Percentiles rank a stretch among this genome's conserved stretches.
phyloP scores from a whole-genome alignment of 1,140 invertebrate species.

The Geopemphigus sp. region DNA sequence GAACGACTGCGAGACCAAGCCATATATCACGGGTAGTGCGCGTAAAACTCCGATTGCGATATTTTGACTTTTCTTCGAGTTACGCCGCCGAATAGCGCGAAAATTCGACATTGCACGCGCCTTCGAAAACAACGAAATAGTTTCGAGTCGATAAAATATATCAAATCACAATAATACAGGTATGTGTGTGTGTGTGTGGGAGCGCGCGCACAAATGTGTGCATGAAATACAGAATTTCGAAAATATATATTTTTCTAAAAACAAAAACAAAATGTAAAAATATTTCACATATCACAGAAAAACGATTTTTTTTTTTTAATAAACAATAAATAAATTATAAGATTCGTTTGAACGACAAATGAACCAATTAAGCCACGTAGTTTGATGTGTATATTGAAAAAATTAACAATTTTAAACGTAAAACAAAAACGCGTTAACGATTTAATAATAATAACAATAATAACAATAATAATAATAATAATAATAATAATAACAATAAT shows the following conservation, averaged over 20 bases:
- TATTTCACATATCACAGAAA: conserved; percentile 31
- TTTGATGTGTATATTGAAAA: conserved; percentile 14
- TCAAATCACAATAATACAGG: too few relatives aligned
- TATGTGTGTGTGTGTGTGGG: too few relatives aligned
- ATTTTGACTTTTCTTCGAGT: too few relatives aligned
- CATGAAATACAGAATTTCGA: background rate
- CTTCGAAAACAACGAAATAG: too few relatives aligned
- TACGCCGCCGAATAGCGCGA: too few relatives aligned
- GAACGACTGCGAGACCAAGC: too few relatives aligned
- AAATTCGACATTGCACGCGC: too few relatives aligned
- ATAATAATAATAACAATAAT: conserved; percentile 13
- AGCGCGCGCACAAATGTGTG: too few relatives aligned
- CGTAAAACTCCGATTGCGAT: too few relatives aligned
- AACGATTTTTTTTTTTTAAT: background rate
- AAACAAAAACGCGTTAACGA: conserved; percentile 35
- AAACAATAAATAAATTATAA: conserved; percentile 1
- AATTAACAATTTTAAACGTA: conserved; percentile 11
- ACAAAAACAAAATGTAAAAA: background rate
- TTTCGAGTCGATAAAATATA: too few relatives aligned
- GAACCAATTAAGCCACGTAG: conserved; percentile 1
- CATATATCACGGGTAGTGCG: too few relatives aligned
- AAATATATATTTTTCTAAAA: conserved; percentile 1
- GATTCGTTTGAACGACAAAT: conserved; percentile 27
- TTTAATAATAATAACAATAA: conserved; percentile 34
- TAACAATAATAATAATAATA: conserved; percentile 27